Base-by-base conservation (phyloP, 2,888 invertebrate species). In the Ganaspis brasiliensis region DNA sequence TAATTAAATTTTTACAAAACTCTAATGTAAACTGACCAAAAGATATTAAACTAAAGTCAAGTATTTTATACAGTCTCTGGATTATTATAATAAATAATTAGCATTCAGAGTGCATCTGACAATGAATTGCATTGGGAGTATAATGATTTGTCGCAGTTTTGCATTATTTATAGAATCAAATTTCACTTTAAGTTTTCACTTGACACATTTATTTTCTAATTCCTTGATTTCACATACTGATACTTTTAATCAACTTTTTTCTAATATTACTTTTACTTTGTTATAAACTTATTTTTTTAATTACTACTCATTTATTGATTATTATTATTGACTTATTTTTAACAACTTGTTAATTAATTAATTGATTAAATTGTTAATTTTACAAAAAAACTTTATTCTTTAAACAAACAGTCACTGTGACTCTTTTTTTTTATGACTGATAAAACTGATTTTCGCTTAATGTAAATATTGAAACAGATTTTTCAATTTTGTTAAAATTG, bases 101-200 rank as follows among this genome's bases (percentile, higher is more conserved):
- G n/a, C 2, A 49, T 49, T 49, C 49, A 57, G 8, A 31, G 6
- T 31, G 31, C 31, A 31, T 31, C 31, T 31, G 31, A 31, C 31
- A 31, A 31, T 6, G 31, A 31, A 31, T 31, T 31, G 31, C 31
- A 31, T 31, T n/a, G n/a, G n/a, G n/a, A 14, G 24, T 21, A 57
- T 57, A 6, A 57, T 24, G 14, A 24, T 26, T 57, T 57, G n/a
- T 14, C 26, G n/a, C n/a, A n/a, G n/a, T 57, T 26, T n/a, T 26
- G 57, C 14, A 57, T 57, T 24, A 57, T 57, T 57, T 26, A 57
- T 57, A n/a, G 12, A 14, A 5, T 24, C 14, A n/a, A 57, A 57
- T 10, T 1, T 57, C 4, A 14, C 57, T 31, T 8, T 24, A 57
- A 14, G 14, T 57, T 26, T n/a, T 57, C 57, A 24, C 26, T 26